A percentile compares a stretch with the other conserved stretches of the same genome.
Conservation (phyloP, 2,888 invertebrate species). For the Agrilus mali region DNA sequence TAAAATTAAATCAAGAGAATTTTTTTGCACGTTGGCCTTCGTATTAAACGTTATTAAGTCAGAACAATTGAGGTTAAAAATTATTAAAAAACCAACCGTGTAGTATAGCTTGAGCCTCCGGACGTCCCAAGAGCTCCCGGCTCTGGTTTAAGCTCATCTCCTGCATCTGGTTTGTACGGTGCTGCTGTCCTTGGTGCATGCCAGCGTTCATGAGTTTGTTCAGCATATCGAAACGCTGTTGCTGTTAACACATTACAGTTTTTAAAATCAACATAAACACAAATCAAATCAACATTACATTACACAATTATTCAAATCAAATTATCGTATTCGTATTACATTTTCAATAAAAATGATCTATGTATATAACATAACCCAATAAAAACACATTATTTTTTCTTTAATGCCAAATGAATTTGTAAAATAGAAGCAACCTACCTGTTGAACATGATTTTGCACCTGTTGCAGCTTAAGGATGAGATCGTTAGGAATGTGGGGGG, state of each 20-base stretch:
- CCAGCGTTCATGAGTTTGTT: slow-evolving; percentile 29
- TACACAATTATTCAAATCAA: not conserved
- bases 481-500: slow-evolving; percentile 26
- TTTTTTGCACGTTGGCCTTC: too few relatives aligned
- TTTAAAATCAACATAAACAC: not conserved
- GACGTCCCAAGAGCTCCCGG: slow-evolving; percentile 54
- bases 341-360: too few relatives aligned
- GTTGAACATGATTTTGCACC: slow-evolving; percentile 32
- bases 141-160: slow-evolving; percentile 39
- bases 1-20: too few relatives aligned
- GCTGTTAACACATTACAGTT: slow-evolving; percentile 21
- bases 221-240: slow-evolving; percentile 31
- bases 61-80: slow-evolving; percentile 2
- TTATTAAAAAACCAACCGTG: slow-evolving; percentile 40
- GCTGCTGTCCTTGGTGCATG: slow-evolving; percentile 18
- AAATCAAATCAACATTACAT: not conserved
- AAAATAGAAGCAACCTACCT: slow-evolving; percentile 17
- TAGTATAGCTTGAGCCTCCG: slow-evolving; percentile 65
- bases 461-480: slow-evolving; percentile 39
- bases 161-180: slow-evolving; percentile 32
- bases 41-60: too few relatives aligned
- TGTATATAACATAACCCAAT: too few relatives aligned
- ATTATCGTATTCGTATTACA: not conserved
- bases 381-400: too few relatives aligned
- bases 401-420: too few relatives aligned